These are phyloP conservation scores for Sander lucioperca DNA, from an alignment of 2,113 vertebrate species.

Conservation along the genomic window DNA sequence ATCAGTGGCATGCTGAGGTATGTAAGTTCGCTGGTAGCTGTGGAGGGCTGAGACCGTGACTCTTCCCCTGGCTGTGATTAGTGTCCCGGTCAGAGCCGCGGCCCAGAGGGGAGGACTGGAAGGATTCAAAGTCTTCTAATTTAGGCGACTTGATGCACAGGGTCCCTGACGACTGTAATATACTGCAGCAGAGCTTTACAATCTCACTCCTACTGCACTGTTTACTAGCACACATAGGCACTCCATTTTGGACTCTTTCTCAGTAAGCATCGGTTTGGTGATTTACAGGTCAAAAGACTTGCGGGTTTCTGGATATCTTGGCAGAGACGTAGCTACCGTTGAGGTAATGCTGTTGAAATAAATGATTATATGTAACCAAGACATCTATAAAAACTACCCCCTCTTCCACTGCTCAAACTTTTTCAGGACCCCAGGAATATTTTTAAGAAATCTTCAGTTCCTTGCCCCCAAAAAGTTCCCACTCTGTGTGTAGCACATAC, in stretches of 20 bases:
- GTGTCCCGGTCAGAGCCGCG: slow-evolving; percentile 44
- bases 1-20: slow-evolving; percentile 48
- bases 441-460: not conserved
- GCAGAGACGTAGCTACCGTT: too few relatives aligned
- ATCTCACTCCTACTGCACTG: slow-evolving; percentile 18
- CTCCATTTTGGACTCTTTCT: not conserved
- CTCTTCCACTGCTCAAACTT: not conserved
- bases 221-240: not conserved
- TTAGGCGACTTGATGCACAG: slow-evolving; percentile 38
- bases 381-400: not conserved
- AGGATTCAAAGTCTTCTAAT: slow-evolving; percentile 57
- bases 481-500: not conserved
- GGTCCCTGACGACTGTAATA: slow-evolving; percentile 27
- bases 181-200: slow-evolving; percentile 39
- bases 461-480: not conserved
- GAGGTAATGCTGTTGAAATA: not conserved
- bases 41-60: slow-evolving; percentile 16
- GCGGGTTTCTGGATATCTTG: not conserved
- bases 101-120: slow-evolving; percentile 32
- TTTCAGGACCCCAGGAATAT: not conserved
- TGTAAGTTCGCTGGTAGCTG: slow-evolving; percentile 17
- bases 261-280: not conserved
- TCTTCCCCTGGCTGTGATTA: slow-evolving; percentile 34
- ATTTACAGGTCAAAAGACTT: slow-evolving; percentile 35
- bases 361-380: too few relatives aligned